Conservation (phyloP, 2,797 vertebrate species). For the Astyanax mexicanus region DNA sequence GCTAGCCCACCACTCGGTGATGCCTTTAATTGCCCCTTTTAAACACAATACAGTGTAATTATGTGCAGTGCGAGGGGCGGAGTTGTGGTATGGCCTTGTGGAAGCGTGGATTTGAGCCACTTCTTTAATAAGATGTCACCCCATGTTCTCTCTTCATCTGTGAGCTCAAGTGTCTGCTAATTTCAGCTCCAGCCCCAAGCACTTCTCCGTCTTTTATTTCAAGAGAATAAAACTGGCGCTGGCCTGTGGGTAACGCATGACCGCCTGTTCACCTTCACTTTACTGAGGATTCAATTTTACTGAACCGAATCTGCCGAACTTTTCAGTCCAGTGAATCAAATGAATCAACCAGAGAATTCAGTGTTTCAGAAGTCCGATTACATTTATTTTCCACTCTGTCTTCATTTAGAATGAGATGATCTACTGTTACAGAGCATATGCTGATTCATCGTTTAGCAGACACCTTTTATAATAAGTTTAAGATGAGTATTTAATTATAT, state of each 20-base stretch:
- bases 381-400: background rate
- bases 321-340: background rate
- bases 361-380: background rate
- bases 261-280: constrained; percentile 93
- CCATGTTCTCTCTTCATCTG: constrained; percentile 34
- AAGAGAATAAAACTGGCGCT: constrained; percentile 82
- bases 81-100: constrained; percentile 54
- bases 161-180: constrained; percentile 55
- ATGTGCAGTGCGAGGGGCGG: constrained; percentile 51
- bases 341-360: too few relatives aligned
- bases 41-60: constrained; percentile 61
- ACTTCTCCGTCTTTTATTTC: constrained; percentile 73
- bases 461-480: too few relatives aligned
- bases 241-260: constrained; percentile 84
- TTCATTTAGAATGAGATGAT: background rate
- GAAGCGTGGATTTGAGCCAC: constrained; percentile 46
- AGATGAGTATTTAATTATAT: too few relatives aligned
- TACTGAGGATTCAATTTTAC: constrained; percentile 1
- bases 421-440: too few relatives aligned
- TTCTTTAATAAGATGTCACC: constrained; percentile 59
- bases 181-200: constrained; percentile 53
- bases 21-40: constrained; percentile 57
- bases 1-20: constrained; percentile 46
- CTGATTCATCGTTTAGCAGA: too few relatives aligned
- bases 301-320: background rate